Evolutionary conservation across 2,888 invertebrate species (phyloP), one percentile per base, ranked within the genome.

Genomic region (Ophioninae sp.): DNA sequence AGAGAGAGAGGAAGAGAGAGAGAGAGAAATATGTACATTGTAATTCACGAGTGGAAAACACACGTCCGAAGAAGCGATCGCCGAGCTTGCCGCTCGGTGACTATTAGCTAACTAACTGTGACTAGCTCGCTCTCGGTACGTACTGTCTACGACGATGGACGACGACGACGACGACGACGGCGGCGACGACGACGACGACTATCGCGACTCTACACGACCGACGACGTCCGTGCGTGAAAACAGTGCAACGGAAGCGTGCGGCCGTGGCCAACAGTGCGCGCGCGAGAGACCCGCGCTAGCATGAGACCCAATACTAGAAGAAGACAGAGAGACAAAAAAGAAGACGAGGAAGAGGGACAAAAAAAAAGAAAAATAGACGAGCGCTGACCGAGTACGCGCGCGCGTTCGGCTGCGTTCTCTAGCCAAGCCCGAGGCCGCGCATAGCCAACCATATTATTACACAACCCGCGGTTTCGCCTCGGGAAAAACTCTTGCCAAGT

Each of bases 401-500:
- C 73, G 61, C 64, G 63, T 65, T 20, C 59, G 83, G 61, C 61
- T 67, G 69, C 74, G 58, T 81, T 71, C 83, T 64, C 73, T 68
- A 61, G 73, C 79, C 79, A 44, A 74, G 79, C 73, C 73, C 83
- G 81, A 84, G 83, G 74, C 81, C 77, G 81, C 78, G 56, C 77
- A 77, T 80, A 74, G 59, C 56, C 69, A 59, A 63, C 51, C 56
- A 67, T 39, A 41, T 59, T 72, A 79, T 84, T 84, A 84, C 81
- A 84, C 84, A 84, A 84, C 79, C 59, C 61, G 77, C 41, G 68
- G 61, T 68, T 64, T 84, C 72, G 84, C 79, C 75, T 84, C 75
- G 84, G 81, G 76, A 84, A 79, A 77, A 84, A 13, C 84, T 79
- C 84, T 84, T 84, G 84, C 81, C 84, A 84, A 84, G 84, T 81